A percentile compares a stretch with the other conserved stretches of the same genome.
Evolutionary conservation across 1,140 invertebrate species (phyloP).

Genomic region (Drosophila rhopaloa): DNA sequence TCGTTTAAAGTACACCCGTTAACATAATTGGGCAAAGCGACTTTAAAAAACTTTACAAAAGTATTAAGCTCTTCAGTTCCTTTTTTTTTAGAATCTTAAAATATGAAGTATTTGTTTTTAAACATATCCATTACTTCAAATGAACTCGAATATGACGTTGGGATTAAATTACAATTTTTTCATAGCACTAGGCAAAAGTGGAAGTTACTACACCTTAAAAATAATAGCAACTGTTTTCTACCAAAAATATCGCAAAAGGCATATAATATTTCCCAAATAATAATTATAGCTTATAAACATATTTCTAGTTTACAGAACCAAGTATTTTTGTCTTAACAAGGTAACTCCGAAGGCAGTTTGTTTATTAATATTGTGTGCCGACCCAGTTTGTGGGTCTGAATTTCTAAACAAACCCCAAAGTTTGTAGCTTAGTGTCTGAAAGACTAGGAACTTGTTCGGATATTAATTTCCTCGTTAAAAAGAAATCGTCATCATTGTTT

Average conservation of each 20-base stretch:
- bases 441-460: neutral
- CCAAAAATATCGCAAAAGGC: neutral
- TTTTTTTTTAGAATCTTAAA: neutral
- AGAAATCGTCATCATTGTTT: neutral
- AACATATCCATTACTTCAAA: neutral
- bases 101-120: neutral
- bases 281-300: neutral
- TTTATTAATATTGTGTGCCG: neutral
- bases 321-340: too few relatives aligned
- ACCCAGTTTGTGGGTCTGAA: neutral
- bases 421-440: conserved; percentile 8
- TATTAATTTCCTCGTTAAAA: neutral
- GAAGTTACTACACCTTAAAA: neutral
- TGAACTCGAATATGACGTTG: neutral
- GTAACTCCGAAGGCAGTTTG: too few relatives aligned
- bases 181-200: neutral
- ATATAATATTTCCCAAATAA: neutral
- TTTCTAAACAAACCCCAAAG: neutral
- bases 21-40: conserved; percentile 1
- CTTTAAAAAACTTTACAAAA: too few relatives aligned
- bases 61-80: neutral
- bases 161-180: neutral
- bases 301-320: neutral
- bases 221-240: neutral
- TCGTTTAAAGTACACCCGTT: conserved; percentile 30